phyloP scores from a whole-genome alignment of 2,113 vertebrate genomes.

The Phrynosoma platyrhinos region DNA sequence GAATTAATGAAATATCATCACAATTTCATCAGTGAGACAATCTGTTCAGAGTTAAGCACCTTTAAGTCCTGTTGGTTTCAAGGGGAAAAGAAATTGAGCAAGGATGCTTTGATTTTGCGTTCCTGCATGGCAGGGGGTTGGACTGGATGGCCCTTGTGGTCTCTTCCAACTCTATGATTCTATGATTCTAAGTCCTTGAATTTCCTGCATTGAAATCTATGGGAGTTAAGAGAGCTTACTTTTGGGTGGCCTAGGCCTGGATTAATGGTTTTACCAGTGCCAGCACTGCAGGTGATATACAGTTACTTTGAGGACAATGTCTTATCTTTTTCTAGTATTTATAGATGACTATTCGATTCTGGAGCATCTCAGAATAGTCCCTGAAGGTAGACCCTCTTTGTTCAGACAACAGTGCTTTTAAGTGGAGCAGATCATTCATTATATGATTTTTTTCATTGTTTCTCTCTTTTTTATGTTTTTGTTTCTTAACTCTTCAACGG shows the following conservation, averaged over 20 bases:
- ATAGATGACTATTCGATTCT: conserved; percentile 32
- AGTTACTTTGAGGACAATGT: too few species aligned
- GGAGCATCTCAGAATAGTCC: conserved; percentile 47
- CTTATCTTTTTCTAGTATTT: not conserved
- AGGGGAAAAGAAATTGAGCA: not conserved
- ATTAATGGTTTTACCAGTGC: not conserved
- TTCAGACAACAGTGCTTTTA: not conserved
- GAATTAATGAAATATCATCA: too few species aligned
- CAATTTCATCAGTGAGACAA: not conserved
- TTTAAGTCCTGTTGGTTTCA: not conserved
- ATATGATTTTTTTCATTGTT: conserved; percentile 42
- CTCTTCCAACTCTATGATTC: too few species aligned
- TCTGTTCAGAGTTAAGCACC: not conserved
- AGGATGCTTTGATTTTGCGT: too few species aligned
- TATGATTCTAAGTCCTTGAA: too few species aligned
- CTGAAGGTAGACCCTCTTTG: not conserved
- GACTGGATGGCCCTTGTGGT: too few species aligned
- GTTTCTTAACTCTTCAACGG: conserved; percentile 46
- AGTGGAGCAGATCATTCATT: conserved; percentile 26
- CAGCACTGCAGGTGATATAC: not conserved
- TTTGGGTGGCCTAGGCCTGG: too few species aligned
- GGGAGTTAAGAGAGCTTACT: not conserved
- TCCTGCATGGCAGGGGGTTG: too few species aligned
- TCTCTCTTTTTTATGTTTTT: conserved; percentile 41
- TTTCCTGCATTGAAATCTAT: too few species aligned